A percentile compares a stretch with the other conserved stretches of the same genome.
Evolutionary conservation across 2,797 vertebrate genomes (phyloP).

Genomic region (Sibirionetta formosa): DNA sequence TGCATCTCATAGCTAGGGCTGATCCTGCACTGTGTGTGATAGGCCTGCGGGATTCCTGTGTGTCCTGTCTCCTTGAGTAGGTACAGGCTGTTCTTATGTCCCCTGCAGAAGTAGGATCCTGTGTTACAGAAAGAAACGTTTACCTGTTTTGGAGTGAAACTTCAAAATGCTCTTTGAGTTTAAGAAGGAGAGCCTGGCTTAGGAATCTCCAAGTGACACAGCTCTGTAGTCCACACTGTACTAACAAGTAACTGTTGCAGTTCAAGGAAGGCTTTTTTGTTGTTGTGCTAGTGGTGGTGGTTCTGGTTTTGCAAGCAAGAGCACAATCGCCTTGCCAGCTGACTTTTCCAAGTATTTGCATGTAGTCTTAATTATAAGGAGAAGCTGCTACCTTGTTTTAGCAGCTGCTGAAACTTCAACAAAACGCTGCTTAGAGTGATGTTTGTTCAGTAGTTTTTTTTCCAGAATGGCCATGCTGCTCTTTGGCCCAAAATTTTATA

Average conservation of each 20-base stretch:
- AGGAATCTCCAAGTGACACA: neutral
- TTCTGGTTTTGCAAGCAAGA: neutral
- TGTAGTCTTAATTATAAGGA: neutral
- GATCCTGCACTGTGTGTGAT: rapidly evolving
- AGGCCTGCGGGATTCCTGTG: rapidly evolving
- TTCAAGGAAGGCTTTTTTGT: neutral
- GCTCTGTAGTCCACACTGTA: neutral
- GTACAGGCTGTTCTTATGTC: neutral
- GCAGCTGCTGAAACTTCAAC: neutral
- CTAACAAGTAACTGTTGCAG: neutral
- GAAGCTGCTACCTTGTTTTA: neutral
- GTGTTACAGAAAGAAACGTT: neutral
- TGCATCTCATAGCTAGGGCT: neutral
- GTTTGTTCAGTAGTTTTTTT: neutral
- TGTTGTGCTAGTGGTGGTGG: neutral
- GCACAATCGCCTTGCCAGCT: neutral
- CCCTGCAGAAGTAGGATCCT: neutral
- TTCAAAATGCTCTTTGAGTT: neutral
- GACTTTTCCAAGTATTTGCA: neutral
- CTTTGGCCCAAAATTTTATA: neutral
- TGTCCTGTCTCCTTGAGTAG: neutral
- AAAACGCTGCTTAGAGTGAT: rapidly evolving
- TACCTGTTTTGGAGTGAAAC: neutral
- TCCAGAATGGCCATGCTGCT: rapidly evolving
- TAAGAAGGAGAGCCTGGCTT: neutral